Conservation (phyloP, 2,888 invertebrate species). For the Caenorhabditis zanzibari region DNA sequence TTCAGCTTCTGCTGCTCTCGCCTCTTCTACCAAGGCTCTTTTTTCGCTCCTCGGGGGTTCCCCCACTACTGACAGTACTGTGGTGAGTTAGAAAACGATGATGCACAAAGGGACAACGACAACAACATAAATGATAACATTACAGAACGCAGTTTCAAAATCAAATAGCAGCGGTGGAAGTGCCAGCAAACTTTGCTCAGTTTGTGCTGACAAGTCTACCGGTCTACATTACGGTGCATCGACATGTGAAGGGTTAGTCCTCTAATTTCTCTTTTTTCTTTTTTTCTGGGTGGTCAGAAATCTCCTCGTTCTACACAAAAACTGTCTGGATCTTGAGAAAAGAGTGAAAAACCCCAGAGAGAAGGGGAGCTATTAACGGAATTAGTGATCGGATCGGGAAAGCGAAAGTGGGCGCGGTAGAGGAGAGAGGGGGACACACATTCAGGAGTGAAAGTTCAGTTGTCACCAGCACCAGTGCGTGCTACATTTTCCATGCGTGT, state of each 20-base stretch:
- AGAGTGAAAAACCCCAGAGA: no score
- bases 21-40: conserved; percentile 17
- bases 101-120: conserved; percentile 23
- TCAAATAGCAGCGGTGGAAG: conserved; percentile 1
- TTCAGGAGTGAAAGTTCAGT: conserved; percentile 50
- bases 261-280: not conserved
- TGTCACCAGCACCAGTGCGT: conserved; percentile 37
- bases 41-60: conserved; percentile 13
- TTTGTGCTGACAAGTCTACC: conserved; percentile 98
- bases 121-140: conserved; percentile 9
- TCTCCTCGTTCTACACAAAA: conserved; percentile 36
- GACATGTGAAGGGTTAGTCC: conserved; percentile 94
- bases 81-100: conserved; percentile 16
- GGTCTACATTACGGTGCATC: conserved; percentile 99
- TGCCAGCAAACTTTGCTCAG: conserved; percentile 88
- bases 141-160: conserved; percentile 34
- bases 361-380: conserved; percentile 35
- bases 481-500: conserved; percentile 12
- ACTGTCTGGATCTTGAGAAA: conserved; percentile 21
- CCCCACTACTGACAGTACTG: conserved; percentile 28
- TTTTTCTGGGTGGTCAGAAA: conserved; percentile 29
- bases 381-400: conserved; percentile 56
- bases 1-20: conserved; percentile 6
- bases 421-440: conserved; percentile 30
- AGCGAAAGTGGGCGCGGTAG: conserved; percentile 47